A percentile compares a stretch with the other conserved stretches of the same genome.
Conservation (phyloP, 2,797 vertebrate species). For the Danio jaintianensis region DNA sequence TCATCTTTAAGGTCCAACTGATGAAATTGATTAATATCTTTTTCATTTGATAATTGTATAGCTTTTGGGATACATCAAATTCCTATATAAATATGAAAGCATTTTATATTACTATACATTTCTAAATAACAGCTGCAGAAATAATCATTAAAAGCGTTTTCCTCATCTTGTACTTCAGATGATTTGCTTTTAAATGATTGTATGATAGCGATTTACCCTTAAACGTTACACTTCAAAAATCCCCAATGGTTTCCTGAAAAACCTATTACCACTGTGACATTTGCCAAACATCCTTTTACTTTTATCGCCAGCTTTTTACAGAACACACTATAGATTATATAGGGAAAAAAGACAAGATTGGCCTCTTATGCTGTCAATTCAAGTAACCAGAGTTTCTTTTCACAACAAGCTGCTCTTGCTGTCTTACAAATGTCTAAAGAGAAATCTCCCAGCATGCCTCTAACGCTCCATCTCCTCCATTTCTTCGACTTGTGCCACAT, state of each 20-base stretch:
- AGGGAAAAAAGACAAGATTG: background rate
- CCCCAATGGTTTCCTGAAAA: slow-evolving; percentile 47
- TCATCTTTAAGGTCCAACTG: background rate
- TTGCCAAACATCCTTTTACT: slow-evolving; percentile 38
- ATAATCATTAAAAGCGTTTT: background rate
- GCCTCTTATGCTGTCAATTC: slow-evolving; percentile 17
- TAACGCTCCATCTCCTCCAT: slow-evolving; percentile 47
- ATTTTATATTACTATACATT: background rate
- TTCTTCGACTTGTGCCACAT: slow-evolving; percentile 52
- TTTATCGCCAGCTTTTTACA: slow-evolving; percentile 31
- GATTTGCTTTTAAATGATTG: too few species aligned
- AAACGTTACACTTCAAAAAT: slow-evolving; percentile 59
- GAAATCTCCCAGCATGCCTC: slow-evolving; percentile 50
- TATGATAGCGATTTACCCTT: slow-evolving; percentile 42
- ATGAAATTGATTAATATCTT: background rate
- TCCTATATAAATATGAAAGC: background rate
- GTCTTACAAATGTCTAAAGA: slow-evolving; percentile 31
- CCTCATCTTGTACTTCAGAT: slow-evolving; percentile 1
- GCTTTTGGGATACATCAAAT: background rate
- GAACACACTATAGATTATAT: background rate
- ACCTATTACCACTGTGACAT: slow-evolving; percentile 50
- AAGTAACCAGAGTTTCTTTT: slow-evolving; percentile 32
- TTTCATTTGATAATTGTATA: background rate
- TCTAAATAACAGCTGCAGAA: background rate
- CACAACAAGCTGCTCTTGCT: slow-evolving; percentile 28